Base-by-base conservation (phyloP, 2,113 vertebrate genomes). In the Heteronetta atricapilla region DNA sequence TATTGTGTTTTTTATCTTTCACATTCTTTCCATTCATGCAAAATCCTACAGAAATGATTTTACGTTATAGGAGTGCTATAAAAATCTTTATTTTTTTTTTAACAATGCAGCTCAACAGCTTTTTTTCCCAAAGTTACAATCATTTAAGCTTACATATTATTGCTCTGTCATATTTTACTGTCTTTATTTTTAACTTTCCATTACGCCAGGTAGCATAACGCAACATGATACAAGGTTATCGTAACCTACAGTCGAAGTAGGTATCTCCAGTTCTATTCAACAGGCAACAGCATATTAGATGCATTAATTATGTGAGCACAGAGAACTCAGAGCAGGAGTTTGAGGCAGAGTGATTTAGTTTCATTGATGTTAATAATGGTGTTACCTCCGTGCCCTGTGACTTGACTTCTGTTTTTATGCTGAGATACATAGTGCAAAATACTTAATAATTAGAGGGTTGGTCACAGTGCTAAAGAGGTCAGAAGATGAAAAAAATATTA, bases 381-480 rank as follows among this genome's bases (percentile, higher is more conserved):
- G 34, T 73, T 62, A 59, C 82, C 80, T 97, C 93, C 55, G 52
- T 95, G 89, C 86, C 91, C 88, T 96, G 86, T 96, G 88, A 89
- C 94, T 93, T 46, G 68, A 66, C 89, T 96, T 95, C 92, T 96
- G 86, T 93, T 96, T 94, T 96, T 95, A 90, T 92, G 28, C 70
- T 33, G 82, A 86, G 63, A 94, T 95, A 91, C 95, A 46, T 74
- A 89, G 78, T 86, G 82, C 64, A 95, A 95, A 96, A 94, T 96
- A 58, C 68, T 96, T 97, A 84, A 96, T 96, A 91, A 91, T 94
- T 96, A 96, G 91, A 89, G 95, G 88, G 67, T 94, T 96, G 82
- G 69, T 91, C 33, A 72, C 68, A 55, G 93, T 79, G 89, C 58
- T 88, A 25, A 89, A 91, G 94, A 82, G 94, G 72, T 94, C 93